These are phyloP conservation scores for Suillia variegata DNA, from an alignment of 2,888 invertebrate genomes.

Conservation along the genomic window DNA sequence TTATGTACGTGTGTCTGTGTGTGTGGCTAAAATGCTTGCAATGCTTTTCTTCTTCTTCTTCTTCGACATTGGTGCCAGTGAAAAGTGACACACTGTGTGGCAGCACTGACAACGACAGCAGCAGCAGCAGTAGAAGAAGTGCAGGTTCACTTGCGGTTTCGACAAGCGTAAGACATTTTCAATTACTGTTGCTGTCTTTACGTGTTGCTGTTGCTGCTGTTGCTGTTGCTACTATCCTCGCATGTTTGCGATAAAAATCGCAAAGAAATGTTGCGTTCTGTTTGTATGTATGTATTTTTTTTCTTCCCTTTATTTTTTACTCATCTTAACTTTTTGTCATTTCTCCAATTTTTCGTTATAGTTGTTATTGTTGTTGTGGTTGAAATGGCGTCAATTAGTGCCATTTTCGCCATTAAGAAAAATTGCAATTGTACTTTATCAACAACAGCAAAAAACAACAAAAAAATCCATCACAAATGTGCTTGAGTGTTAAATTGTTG, in stretches of 20 bases:
- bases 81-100: constrained; percentile 1
- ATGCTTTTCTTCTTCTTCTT: too few species aligned
- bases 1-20: too few species aligned
- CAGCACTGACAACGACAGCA: neutral
- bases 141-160: constrained; percentile 41
- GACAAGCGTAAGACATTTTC: constrained; percentile 57
- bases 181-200: constrained; percentile 41
- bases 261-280: neutral
- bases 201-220: constrained; percentile 8
- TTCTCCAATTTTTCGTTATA: neutral
- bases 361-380: constrained; percentile 7
- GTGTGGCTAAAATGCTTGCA: too few species aligned
- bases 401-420: constrained; percentile 21
- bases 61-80: too few species aligned
- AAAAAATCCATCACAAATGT: neutral
- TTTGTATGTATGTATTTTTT: neutral
- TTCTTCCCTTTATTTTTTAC: neutral
- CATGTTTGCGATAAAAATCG: neutral
- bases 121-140: neutral
- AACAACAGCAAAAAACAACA: constrained; percentile 23
- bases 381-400: constrained; percentile 52
- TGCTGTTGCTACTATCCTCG: neutral
- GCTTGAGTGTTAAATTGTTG: too few species aligned
- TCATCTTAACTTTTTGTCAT: too few species aligned
- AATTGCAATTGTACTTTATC: constrained; percentile 40